Base-by-base conservation (phyloP, 2,113 vertebrate species). In the Spea multiplicata region DNA sequence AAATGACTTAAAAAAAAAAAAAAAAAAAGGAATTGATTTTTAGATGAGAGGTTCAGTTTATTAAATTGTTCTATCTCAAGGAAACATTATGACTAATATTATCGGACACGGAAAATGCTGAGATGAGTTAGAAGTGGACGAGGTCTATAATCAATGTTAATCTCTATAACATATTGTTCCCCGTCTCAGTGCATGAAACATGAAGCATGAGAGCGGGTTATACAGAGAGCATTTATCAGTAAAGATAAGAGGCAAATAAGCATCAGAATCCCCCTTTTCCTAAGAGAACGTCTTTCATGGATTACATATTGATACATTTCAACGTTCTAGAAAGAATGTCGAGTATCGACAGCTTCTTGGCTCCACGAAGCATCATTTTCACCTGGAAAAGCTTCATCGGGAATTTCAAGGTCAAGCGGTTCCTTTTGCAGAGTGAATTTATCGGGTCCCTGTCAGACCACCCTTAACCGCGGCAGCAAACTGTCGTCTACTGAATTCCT, bases 321-420 rank as follows among this genome's bases (percentile, higher is more conserved):
- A 8, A 13, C 9, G 2, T 57, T 73, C 57, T 57, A 44, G n/a
- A 13, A 44, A 44, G 3, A 45, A 74, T 49, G n/a, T 44, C 2
- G 13, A 44, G 73, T 30, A 45, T 13, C 66, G 61, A 75, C 73
- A 66, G 73, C 5, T 47, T 4, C 49, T n/a, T 8, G 30, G 61
- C 16, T 75, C n/a, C 47, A 16, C 5, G 17, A 17, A 66, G 73
- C 73, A 52, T 75, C 50, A 66, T 9, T 9, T 6, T 52, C 59
- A 74, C 59, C 46, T 50, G 4, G 8, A 44, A 66, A n/a, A 66
- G 61, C 61, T 50, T 44, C 16, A 61, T 44, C n/a, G 5, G 12
- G 72, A 44, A 66, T 53, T 74, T 44, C 64, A 66, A 50, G 48
- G 73, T 75, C 62, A 75, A 45, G 16, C 10, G 12, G 12, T 13